A percentile compares a stretch with the other conserved stretches of the same genome.
Evolutionary conservation across 2,888 invertebrate genomes (phyloP).

Genomic region (Laspeyria flexula): DNA sequence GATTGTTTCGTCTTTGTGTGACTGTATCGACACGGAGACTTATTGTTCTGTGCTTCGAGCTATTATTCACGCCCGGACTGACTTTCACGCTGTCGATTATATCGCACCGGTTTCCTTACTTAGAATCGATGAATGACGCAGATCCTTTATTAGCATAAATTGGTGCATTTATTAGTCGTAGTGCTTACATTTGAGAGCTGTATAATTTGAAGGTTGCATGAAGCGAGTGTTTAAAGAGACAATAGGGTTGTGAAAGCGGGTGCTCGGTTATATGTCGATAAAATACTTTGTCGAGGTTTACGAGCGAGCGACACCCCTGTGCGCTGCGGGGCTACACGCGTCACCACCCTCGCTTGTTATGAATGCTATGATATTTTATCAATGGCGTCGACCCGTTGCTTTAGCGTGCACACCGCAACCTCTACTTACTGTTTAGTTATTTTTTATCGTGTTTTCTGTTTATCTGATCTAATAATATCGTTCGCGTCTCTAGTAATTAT

Average conservation of each 20-base stretch:
- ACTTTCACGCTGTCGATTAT: constrained; percentile 80
- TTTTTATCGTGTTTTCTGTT: constrained; percentile 6
- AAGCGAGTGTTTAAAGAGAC: constrained; percentile 76
- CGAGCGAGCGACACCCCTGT: constrained; percentile 73
- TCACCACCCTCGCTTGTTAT: constrained; percentile 70
- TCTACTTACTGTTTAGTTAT: constrained; percentile 28
- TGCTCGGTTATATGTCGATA: constrained; percentile 69
- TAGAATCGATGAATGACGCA: constrained; percentile 48
- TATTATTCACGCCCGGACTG: constrained; percentile 80
- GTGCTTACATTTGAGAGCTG: neutral
- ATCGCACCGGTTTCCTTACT: constrained; percentile 77
- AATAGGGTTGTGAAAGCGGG: constrained; percentile 69
- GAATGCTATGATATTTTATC: constrained; percentile 58
- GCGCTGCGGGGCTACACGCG: constrained; percentile 53
- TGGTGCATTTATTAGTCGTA: neutral
- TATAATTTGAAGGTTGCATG: constrained; percentile 74
- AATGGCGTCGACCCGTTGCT: constrained; percentile 56
- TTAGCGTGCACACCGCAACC: constrained; percentile 33
- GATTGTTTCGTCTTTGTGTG: constrained; percentile 85
- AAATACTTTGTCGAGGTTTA: constrained; percentile 81
- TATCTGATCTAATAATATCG: neutral
- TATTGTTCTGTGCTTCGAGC: constrained; percentile 77
- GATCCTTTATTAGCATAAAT: constrained; percentile 33
- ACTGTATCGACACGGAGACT: constrained; percentile 82
- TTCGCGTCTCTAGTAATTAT: neutral